A percentile compares a stretch with the other conserved stretches of the same genome.
Evolutionary conservation across 2,888 invertebrate species (phyloP).

Genomic region (Argyra leucocephala): DNA sequence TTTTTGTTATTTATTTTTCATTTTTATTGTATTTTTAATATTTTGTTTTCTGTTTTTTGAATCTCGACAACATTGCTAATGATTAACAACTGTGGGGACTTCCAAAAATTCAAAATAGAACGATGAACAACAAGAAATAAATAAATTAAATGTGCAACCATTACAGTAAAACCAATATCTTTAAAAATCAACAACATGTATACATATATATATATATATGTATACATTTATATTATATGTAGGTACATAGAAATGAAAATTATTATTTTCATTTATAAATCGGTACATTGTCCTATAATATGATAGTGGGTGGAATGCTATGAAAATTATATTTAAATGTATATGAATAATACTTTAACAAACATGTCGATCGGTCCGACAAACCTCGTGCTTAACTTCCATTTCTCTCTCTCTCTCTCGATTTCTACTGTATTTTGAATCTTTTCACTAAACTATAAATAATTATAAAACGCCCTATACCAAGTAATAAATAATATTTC

Average conservation of each 20-base stretch:
- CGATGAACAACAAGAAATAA: background rate
- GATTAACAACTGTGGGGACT: no score
- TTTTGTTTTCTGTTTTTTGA: background rate
- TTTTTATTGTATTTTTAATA: background rate
- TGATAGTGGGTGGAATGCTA: no score
- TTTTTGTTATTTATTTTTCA: background rate
- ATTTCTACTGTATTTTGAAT: no score
- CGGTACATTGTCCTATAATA: no score
- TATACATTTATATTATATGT: background rate
- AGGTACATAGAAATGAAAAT: background rate
- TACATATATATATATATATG: background rate
- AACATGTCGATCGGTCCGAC: no score
- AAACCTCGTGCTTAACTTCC: no score
- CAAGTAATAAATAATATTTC: slow-evolving; percentile 40
- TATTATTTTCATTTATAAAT: no score
- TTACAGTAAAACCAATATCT: background rate
- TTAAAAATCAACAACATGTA: background rate
- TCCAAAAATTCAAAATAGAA: no score
- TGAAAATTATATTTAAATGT: no score
- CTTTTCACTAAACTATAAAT: background rate
- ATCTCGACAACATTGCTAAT: no score
- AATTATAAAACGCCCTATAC: slow-evolving; percentile 31
- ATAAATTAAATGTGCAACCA: background rate
- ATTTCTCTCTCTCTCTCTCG: no score
- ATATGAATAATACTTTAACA: no score